Evolutionary conservation across 2,797 vertebrate species (phyloP), one percentile per base, ranked within the genome.

Genomic region (Podargus strigoides): DNA sequence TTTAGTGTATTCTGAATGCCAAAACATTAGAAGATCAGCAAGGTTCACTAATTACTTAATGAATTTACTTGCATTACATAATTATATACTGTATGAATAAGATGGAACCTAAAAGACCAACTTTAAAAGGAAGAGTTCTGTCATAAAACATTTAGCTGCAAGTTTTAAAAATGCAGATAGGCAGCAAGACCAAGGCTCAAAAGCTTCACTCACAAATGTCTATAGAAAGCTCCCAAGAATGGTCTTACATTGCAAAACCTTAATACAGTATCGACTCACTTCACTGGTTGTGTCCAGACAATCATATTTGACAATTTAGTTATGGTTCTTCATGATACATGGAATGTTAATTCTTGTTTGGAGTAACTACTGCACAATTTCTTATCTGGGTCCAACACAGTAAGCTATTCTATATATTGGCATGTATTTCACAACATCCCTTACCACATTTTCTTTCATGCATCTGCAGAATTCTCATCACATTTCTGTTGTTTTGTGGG

Each of bases 1-100:
- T 90, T 87, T 76, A 52, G 66, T 17, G 27, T 58, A 59, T 56
- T 93, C 83, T 86, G 85, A 90, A 88, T 36, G 50, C 66, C 85
- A 91, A 37, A 55, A 69, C 72, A 73, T 69, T 94, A 90, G 84
- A 78, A 94, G 80, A 90, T 84, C 77, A 84, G 83, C 81, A 69
- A 63, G 59, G 28, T 85, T 79, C 63, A 58, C 62, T 95, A 78
- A 90, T 86, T 79, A 86, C 79, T 95, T 63, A 7, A 72, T 75
- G 37, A 87, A 91, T 86, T 70, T 84, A 59, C 47, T 62, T 73
- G 37, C 58, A 49, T 77, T 62, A 72, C 36, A 36, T 69, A 85
- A 59, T 12, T 47, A 53, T 27, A 59, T 18, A 59, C 46, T 34
- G 10, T 44, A 66, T 0, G 0, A 92, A 39, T 72, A 82, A 93